Evolutionary conservation across 2,888 invertebrate genomes (phyloP).

Genomic region (Andrena bucephala): DNA sequence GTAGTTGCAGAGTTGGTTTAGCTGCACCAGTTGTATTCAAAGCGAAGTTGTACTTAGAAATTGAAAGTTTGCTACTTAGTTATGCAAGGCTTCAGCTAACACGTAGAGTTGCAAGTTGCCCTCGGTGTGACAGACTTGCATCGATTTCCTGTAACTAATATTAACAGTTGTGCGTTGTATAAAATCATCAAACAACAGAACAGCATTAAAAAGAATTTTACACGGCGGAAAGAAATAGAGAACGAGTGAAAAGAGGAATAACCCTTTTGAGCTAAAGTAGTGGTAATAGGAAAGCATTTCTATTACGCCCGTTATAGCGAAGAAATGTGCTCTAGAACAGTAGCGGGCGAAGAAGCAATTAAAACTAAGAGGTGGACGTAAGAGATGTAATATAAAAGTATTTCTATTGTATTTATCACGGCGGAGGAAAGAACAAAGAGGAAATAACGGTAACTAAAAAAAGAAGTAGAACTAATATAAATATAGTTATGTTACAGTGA

Average conservation of each 20-base stretch:
- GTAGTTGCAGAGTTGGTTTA: not conserved
- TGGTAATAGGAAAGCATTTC: slow-evolving; percentile 4
- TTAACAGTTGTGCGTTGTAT: not conserved
- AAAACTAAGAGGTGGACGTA: slow-evolving; percentile 10
- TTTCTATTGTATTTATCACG: not conserved
- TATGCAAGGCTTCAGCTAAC: slow-evolving; percentile 14
- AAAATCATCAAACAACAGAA: not conserved
- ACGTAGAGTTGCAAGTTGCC: not conserved
- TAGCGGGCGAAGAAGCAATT: not conserved
- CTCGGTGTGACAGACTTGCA: not conserved
- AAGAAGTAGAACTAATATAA: not conserved
- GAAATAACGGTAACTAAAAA: not conserved
- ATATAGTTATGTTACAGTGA: slow-evolving; percentile 6
- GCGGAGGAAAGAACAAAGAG: not conserved
- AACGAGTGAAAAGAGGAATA: not conserved
- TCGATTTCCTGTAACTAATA: not conserved
- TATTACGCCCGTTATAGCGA: not conserved
- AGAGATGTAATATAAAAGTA: not conserved
- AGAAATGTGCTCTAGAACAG: not conserved
- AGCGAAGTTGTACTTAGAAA: slow-evolving; percentile 12
- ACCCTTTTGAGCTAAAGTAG: not conserved
- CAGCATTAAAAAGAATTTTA: not conserved
- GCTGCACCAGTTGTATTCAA: not conserved
- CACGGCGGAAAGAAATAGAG: not conserved
- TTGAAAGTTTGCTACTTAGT: slow-evolving; percentile 25